phyloP scores from a whole-genome alignment of 1,140 invertebrate genomes.

The Tetramorium parvispinum region DNA sequence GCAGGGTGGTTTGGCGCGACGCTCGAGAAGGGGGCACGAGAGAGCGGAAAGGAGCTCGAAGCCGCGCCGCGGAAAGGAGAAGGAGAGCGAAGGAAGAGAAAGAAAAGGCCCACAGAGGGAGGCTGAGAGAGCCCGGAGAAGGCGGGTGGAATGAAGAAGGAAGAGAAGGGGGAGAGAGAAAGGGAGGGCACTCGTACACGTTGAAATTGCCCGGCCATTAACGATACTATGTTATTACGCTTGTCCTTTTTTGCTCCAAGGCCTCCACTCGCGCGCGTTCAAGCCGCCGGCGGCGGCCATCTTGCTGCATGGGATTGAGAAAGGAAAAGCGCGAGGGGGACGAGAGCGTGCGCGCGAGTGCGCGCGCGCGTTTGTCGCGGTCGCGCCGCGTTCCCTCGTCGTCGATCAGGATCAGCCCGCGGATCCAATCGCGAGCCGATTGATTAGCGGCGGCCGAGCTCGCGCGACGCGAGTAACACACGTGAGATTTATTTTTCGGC shows the following conservation, averaged over 20 bases:
- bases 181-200: constrained; percentile 80
- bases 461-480: neutral
- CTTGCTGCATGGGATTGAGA: constrained; percentile 83
- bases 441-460: neutral
- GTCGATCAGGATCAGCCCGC: constrained; percentile 25
- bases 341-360: neutral
- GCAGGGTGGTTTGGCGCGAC: constrained; percentile 44
- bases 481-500: neutral
- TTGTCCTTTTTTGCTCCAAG: constrained; percentile 84
- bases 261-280: constrained; percentile 75
- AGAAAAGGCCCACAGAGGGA: constrained; percentile 37
- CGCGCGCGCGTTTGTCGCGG: neutral
- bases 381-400: constrained; percentile 19
- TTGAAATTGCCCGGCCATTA: constrained; percentile 86
- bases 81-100: neutral
- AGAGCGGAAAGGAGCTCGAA: constrained; percentile 21
- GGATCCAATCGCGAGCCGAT: constrained; percentile 49
- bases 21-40: constrained; percentile 28
- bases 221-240: constrained; percentile 86
- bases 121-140: constrained; percentile 13
- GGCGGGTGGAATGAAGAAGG: constrained; percentile 40
- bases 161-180: constrained; percentile 56
- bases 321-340: constrained; percentile 63
- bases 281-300: constrained; percentile 79
- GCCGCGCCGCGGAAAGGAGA: neutral